Evolutionary conservation across 1,140 invertebrate genomes (phyloP).

Genomic region (Listronotus bonariensis): DNA sequence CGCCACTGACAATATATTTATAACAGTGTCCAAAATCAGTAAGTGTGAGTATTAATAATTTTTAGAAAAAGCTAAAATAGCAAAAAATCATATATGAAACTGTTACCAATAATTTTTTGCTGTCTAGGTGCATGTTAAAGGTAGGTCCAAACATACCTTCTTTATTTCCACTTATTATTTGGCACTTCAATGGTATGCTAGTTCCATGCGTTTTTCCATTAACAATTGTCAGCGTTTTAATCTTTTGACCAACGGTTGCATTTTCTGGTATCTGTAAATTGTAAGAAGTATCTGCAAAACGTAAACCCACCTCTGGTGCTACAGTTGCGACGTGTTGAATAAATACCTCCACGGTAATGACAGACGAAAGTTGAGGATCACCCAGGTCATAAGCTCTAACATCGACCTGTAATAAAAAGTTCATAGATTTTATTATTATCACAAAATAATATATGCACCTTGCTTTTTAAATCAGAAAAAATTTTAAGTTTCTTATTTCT

Average conservation of each 20-base stretch:
- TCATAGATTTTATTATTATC: no score
- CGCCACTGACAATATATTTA: no score
- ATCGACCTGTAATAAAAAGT: slow-evolving; percentile 65
- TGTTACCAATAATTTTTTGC: no score
- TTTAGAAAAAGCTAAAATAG: no score
- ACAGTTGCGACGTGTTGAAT: slow-evolving; percentile 76
- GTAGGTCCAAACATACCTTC: slow-evolving; percentile 53
- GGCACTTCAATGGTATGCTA: slow-evolving; percentile 74
- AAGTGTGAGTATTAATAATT: no score
- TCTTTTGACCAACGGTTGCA: slow-evolving; percentile 66
- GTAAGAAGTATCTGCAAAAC: slow-evolving; percentile 82
- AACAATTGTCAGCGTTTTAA: slow-evolving; percentile 75
- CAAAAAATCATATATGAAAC: no score
- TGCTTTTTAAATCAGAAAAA: no score
- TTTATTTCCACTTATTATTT: slow-evolving; percentile 73
- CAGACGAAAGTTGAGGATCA: slow-evolving; percentile 79
- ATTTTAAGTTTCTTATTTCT: no score
- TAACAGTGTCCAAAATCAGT: no score
- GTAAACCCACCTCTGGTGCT: slow-evolving; percentile 71
- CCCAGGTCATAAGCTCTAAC: slow-evolving; percentile 86
- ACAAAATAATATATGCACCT: no score
- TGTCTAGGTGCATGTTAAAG: no score
- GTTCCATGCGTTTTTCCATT: slow-evolving; percentile 69
- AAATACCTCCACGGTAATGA: slow-evolving; percentile 78
- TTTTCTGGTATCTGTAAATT: slow-evolving; percentile 81